Evolutionary conservation across 1,140 invertebrate species (phyloP).

Genomic region (Watersipora subatra): DNA sequence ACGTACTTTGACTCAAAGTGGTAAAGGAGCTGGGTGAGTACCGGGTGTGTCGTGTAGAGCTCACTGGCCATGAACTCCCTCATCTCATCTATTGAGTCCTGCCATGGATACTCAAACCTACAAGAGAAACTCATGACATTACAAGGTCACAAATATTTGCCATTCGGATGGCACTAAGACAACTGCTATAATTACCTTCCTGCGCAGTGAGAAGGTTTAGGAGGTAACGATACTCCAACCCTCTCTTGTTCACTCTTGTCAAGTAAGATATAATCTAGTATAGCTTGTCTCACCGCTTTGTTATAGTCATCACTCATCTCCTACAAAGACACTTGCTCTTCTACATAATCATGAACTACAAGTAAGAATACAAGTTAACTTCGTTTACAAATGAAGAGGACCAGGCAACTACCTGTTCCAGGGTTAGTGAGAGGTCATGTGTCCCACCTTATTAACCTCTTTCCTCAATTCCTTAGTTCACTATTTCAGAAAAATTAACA

Average conservation of each 20-base stretch:
- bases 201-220: conserved; percentile 19
- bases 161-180: too few relatives aligned
- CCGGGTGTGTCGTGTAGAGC: conserved; percentile 34
- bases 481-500: too few relatives aligned
- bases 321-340: conserved; percentile 18
- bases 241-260: conserved; percentile 51
- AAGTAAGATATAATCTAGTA: conserved; percentile 54
- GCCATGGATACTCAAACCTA: conserved; percentile 32
- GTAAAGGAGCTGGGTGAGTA: conserved; percentile 30
- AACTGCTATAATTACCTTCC: too few relatives aligned
- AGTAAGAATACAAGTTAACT: too few relatives aligned
- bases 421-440: too few relatives aligned
- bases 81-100: conserved; percentile 19
- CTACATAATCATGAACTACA: too few relatives aligned
- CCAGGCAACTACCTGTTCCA: too few relatives aligned
- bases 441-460: too few relatives aligned
- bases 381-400: too few relatives aligned
- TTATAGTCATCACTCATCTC: conserved; percentile 53
- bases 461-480: too few relatives aligned
- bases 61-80: conserved; percentile 26
- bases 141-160: too few relatives aligned
- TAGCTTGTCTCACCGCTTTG: conserved; percentile 47
- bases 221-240: conserved; percentile 48
- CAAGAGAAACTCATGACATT: conserved; percentile 29
- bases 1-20: conserved; percentile 33